Evolutionary conservation across 2,113 vertebrate genomes (phyloP).

Genomic region (Tenebrosternarchus preto): DNA sequence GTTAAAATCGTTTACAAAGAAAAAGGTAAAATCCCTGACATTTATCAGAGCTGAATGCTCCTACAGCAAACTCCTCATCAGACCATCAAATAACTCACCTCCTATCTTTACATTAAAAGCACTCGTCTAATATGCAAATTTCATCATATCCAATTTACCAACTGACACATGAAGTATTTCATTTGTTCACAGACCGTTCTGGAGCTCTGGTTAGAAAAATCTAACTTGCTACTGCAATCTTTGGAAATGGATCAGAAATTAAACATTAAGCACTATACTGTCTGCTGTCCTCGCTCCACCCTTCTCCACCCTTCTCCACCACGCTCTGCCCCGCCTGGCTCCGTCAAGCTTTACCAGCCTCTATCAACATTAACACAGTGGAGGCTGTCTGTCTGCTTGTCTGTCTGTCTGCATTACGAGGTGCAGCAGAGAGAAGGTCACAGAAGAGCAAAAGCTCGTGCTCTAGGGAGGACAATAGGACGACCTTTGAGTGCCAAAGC

Average conservation of each 20-base stretch:
- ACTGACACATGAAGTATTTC: no score
- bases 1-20: slow-evolving; percentile 9
- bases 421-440: neutral
- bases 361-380: slow-evolving; percentile 8
- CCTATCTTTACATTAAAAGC: neutral
- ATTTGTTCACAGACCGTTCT: no score
- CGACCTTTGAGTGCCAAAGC: neutral
- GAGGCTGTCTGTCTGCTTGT: neutral
- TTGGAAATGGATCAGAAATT: no score
- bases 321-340: no score
- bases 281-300: no score
- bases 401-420: neutral
- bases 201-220: no score
- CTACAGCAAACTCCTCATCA: slow-evolving; percentile 7
- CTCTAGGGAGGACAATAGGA: neutral
- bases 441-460: neutral
- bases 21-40: slow-evolving; percentile 23
- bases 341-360: neutral
- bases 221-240: no score
- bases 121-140: neutral
- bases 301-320: no score
- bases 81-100: neutral
- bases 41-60: slow-evolving; percentile 34
- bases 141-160: neutral
- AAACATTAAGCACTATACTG: no score